Evolutionary conservation across 1,140 invertebrate genomes (phyloP).

Genomic region (Scaptomyza graminum): DNA sequence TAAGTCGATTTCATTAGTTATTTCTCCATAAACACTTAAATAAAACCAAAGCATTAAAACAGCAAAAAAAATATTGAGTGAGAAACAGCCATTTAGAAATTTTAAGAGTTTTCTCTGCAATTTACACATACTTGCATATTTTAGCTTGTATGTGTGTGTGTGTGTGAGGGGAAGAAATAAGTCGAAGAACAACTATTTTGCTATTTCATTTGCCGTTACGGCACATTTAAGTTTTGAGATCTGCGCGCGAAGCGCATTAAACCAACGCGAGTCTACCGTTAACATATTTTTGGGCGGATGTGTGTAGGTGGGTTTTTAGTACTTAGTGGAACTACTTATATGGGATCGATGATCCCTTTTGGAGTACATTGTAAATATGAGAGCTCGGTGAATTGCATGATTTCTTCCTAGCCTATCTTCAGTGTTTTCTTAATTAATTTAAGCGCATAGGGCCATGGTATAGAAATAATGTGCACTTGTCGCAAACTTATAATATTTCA

Average conservation of each 20-base stretch:
- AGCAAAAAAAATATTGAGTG: conserved; percentile 42
- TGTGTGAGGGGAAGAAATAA: background rate
- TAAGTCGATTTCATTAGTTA: conserved; percentile 77
- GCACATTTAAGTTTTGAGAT: conserved; percentile 69
- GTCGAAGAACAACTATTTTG: conserved; percentile 49
- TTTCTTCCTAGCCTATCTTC: conserved; percentile 9
- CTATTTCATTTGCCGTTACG: conserved; percentile 68
- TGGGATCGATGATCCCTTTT: conserved; percentile 1
- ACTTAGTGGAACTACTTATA: conserved; percentile 21
- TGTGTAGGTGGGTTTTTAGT: conserved; percentile 45
- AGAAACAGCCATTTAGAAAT: conserved; percentile 41
- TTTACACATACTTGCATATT: conserved; percentile 34
- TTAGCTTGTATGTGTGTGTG: conserved; percentile 1
- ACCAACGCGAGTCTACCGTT: conserved; percentile 63
- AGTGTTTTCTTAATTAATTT: conserved; percentile 51
- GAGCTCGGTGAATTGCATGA: conserved; percentile 12
- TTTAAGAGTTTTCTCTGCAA: conserved; percentile 74
- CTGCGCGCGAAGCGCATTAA: conserved; percentile 69
- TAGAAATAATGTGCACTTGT: conserved; percentile 62
- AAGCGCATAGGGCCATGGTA: conserved; percentile 17
- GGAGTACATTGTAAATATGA: conserved; percentile 26
- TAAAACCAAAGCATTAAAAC: conserved; percentile 78
- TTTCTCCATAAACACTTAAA: conserved; percentile 81
- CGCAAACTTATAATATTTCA: conserved; percentile 83
- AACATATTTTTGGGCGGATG: conserved; percentile 46